A percentile compares a stretch with the other conserved stretches of the same genome.
Conservation (phyloP, 2,113 vertebrate species). For the Muntiacus muntjak region DNA sequence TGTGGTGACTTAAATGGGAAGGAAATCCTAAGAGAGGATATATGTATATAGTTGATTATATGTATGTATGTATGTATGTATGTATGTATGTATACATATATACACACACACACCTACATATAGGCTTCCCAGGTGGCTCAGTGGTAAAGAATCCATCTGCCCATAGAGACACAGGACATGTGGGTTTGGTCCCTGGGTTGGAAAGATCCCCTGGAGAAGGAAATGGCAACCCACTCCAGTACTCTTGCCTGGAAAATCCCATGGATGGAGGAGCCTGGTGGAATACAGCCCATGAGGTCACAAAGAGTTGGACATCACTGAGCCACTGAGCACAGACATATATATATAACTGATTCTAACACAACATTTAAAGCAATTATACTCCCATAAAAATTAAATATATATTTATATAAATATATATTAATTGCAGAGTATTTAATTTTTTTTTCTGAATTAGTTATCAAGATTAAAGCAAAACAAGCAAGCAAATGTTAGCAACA, state of each 20-base stretch:
- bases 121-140: neutral
- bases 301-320: neutral
- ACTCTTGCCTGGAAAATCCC: neutral
- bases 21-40: neutral
- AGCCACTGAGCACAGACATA: neutral
- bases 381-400: neutral
- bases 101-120: neutral
- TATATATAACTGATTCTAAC: neutral
- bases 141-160: neutral
- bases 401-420: neutral
- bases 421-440: neutral
- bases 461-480: neutral
- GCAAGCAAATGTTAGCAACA: neutral
- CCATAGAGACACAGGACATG: neutral
- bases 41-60: neutral
- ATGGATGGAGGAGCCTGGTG: neutral
- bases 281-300: neutral
- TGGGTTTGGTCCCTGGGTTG: neutral
- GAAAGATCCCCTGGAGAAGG: neutral
- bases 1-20: neutral
- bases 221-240: neutral
- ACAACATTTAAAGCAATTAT: neutral
- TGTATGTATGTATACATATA: accelerated
- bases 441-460: neutral
- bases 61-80: neutral